Base-by-base conservation (phyloP, 1,140 invertebrate genomes). In the Diorhabda elongata region DNA sequence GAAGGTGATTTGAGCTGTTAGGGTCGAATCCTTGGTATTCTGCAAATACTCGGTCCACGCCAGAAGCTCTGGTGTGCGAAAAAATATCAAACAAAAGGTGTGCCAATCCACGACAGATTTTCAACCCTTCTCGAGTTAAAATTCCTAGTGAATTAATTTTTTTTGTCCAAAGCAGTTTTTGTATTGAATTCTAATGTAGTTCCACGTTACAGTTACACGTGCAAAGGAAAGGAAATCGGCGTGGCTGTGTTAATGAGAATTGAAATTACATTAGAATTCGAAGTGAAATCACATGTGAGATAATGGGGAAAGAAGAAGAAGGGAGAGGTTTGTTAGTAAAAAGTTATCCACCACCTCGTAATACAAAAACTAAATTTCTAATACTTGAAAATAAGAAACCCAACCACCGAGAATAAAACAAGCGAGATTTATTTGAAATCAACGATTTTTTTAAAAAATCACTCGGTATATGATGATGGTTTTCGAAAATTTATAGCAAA, bases 21-120 rank as follows among this genome's bases (percentile, higher is more conserved):
- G 56, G 69, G 72, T 74, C 71, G 72, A 68, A 71, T 74, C 70
- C 70, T 67, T 45, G 59, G 72, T 74, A 74, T 74, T 70, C 42
- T 58, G 52, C 6, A 61, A 74, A 74, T 74, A 74, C 73, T 70
- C 64, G 70, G 73, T 68, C 72, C 68, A 74, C 73, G 64, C 71
- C 63, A 70, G 70, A 67, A 68, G 68, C 70, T 66, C 67, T 72
- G 70, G 70, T 70, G 67, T 52, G 62, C 62, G 66, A 62, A 60
- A 64, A 66, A 26, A 42, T 65, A 57, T 47, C 9, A 66, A 67
- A 68, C 67, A 42, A 11, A 43, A 42, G 60, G 42, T 26, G 44
- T 65, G 45, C 63, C 44, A 9, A 8, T 42, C 7, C 5, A 44
- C 44, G 44, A 57, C 43, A 66, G 42, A 44, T 2, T 52, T 52